phyloP scores from a whole-genome alignment of 2,113 vertebrate genomes.

The Gymnogyps californianus region DNA sequence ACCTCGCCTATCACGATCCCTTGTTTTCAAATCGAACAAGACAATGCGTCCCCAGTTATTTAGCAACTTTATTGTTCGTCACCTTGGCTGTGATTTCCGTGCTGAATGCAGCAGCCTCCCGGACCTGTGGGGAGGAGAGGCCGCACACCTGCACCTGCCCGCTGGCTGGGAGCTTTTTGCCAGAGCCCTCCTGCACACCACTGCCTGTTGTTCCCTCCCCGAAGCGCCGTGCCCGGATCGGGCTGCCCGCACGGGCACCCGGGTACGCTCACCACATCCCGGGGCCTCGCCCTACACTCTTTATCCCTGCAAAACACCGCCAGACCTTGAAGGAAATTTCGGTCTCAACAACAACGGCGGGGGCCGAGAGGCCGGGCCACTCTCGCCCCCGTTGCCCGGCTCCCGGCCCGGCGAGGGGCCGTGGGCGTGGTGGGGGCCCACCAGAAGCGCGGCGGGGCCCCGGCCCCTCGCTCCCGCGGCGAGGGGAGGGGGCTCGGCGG shows the following conservation, averaged over 20 bases:
- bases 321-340: background rate
- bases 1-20: background rate
- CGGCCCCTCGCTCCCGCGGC: background rate
- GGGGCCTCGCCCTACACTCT: background rate
- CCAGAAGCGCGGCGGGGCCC: background rate
- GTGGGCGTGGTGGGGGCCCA: background rate
- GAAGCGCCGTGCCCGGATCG: background rate
- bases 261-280: background rate
- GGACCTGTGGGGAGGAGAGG: fast-evolving
- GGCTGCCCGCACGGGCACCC: background rate
- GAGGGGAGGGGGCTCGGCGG: background rate
- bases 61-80: background rate
- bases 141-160: background rate
- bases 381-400: background rate
- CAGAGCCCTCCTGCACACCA: background rate
- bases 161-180: background rate
- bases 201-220: background rate
- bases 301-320: background rate
- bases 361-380: too few species aligned
- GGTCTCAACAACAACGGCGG: background rate
- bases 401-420: background rate
- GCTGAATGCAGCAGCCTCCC: background rate
- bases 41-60: background rate
- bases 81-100: background rate
- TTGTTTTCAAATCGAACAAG: background rate